phyloP scores from a whole-genome alignment of 2,797 vertebrate genomes.

The Saxicola maurus region DNA sequence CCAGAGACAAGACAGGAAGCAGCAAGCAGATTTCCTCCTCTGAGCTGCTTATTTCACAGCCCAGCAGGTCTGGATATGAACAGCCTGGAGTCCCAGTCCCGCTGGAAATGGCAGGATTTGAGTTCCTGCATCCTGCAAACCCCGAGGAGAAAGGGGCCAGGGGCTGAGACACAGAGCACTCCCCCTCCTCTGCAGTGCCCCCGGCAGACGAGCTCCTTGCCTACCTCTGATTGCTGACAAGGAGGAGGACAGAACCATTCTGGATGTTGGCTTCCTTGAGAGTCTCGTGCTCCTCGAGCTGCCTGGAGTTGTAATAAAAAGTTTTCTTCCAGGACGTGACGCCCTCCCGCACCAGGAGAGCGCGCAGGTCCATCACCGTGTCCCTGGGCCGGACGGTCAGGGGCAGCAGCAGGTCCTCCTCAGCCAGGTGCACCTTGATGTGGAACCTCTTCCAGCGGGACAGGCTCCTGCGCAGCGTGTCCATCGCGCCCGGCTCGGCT shows the following conservation, averaged over 20 bases:
- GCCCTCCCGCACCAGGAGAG: conserved; percentile 71
- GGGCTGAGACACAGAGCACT: not conserved
- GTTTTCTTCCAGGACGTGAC: conserved; percentile 76
- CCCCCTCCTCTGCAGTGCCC: not conserved
- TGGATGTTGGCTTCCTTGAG: conserved; percentile 74
- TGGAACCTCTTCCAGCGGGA: conserved; percentile 74
- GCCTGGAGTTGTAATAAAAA: conserved; percentile 77
- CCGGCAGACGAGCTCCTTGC: not conserved
- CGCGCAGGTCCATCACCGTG: conserved; percentile 75
- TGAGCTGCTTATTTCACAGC: not conserved
- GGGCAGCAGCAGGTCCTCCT: conserved; percentile 71
- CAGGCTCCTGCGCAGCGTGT: conserved; percentile 71
- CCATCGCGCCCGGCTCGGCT: conserved; percentile 40
- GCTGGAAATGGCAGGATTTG: not conserved
- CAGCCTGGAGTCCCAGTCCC: not conserved
- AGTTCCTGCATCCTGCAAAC: not conserved
- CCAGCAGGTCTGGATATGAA: not conserved
- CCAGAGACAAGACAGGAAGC: not conserved
- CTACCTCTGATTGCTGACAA: conserved; percentile 69
- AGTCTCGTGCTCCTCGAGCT: conserved; percentile 73
- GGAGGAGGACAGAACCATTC: conserved; percentile 75
- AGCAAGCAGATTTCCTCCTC: not conserved
- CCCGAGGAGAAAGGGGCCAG: not conserved
- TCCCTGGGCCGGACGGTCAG: conserved; percentile 71
- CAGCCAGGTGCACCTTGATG: conserved; percentile 75